Evolutionary conservation across 1,140 invertebrate genomes (phyloP).

Genomic region (Holcopasites calliopsidis): DNA sequence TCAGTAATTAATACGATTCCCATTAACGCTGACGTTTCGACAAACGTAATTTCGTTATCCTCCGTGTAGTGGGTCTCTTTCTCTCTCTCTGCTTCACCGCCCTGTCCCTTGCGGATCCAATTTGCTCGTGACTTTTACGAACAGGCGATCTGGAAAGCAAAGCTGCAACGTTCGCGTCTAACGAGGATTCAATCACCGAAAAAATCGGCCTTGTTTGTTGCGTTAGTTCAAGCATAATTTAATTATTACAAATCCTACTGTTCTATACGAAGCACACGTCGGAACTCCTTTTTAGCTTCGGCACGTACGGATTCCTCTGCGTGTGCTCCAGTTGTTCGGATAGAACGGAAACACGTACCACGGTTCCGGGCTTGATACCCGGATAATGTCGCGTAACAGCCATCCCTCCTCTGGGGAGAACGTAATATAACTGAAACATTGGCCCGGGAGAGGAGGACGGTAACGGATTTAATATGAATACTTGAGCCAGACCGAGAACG

Average conservation of each 20-base stretch:
- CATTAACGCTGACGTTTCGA: neutral
- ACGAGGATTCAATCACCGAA: neutral
- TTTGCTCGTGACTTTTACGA: neutral
- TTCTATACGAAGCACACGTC: slow-evolving; percentile 37
- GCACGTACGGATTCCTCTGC: slow-evolving; percentile 47
- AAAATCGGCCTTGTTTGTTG: too few relatives aligned
- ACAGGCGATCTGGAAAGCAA: neutral
- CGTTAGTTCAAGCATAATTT: too few relatives aligned
- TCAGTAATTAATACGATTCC: slow-evolving; percentile 38
- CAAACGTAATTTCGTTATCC: slow-evolving; percentile 26
- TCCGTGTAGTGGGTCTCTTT: too few relatives aligned
- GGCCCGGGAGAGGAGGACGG: neutral
- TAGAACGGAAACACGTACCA: neutral
- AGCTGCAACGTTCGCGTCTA: neutral
- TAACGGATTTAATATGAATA: slow-evolving; percentile 43
- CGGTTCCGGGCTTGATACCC: slow-evolving; percentile 26
- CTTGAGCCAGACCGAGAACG: slow-evolving; percentile 29
- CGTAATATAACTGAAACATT: slow-evolving; percentile 59
- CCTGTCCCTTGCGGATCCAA: neutral
- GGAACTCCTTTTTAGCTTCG: too few relatives aligned
- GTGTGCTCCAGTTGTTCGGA: neutral
- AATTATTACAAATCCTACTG: too few relatives aligned
- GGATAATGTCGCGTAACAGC: slow-evolving; percentile 50
- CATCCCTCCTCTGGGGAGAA: slow-evolving; percentile 29
- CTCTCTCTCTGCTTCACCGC: neutral